phyloP scores from a whole-genome alignment of 37 sponge, comb jelly and placozoan species.

The Corticium candelabrum region DNA sequence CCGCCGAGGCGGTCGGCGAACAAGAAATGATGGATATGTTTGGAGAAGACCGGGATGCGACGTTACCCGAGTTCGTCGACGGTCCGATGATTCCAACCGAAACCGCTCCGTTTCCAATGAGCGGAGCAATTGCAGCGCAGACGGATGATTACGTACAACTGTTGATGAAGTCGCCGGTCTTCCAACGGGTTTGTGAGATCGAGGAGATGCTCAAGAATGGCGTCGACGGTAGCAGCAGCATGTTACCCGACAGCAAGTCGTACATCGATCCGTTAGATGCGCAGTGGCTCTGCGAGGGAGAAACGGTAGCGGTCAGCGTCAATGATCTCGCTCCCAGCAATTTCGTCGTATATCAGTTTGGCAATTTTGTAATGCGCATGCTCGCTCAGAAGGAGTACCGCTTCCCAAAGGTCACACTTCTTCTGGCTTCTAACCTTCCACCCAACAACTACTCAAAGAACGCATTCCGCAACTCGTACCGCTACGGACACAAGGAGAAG shows the following conservation, averaged over 20 bases:
- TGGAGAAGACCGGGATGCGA: background rate
- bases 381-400: constrained; percentile 2
- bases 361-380: constrained; percentile 17
- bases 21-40: background rate
- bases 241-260: background rate
- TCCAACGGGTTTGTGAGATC: constrained; percentile 8
- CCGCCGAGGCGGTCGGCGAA: too few relatives aligned
- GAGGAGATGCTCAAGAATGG: constrained; percentile 7
- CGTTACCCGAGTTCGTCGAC: background rate
- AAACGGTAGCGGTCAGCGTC: constrained; percentile 17
- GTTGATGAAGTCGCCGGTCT: constrained; percentile 5
- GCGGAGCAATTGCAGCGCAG: too few relatives aligned
- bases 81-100: too few relatives aligned
- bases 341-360: constrained; percentile 40
- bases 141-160: background rate
- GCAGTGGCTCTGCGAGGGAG: constrained; percentile 23
- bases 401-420: constrained; percentile 23
- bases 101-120: background rate
- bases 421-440: constrained; percentile 32
- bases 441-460: constrained; percentile 29
- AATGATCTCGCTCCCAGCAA: constrained; percentile 27
- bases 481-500: constrained; percentile 16
- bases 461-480: constrained; percentile 41
- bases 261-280: constrained; percentile 35
- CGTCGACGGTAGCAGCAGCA: background rate